Base-by-base conservation (phyloP, 2,113 vertebrate species). In the Alouatta palliata region DNA sequence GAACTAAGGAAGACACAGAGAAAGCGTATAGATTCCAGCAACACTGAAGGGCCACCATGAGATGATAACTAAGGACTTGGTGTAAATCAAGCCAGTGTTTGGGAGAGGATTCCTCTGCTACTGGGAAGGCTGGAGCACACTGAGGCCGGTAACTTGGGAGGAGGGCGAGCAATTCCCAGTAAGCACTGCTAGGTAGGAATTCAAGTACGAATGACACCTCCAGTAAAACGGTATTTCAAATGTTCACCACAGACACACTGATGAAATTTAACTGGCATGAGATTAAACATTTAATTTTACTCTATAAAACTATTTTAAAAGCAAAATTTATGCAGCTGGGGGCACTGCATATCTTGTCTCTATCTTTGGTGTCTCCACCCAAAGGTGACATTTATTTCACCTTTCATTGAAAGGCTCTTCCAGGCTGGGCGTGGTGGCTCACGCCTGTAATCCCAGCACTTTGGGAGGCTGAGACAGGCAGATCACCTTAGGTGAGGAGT, bases 11-110 rank as follows among this genome's bases (percentile, higher is more conserved):
- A 0, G 27, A 4, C 45, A 3, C 2, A 0, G 32, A 0, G 30
- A 14, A 4, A 56, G 76, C 11, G 2, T 0, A 3, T 0, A 3
- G 4, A 32, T 9, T 0, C 30, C 27, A 30, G 13, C 0, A 23
- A 35, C 21, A n/a, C 1, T 0, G 1, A 5, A 32, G 73, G 14
- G 43, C 49, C 58, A 19, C 13, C 0, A 0, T 0, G 0, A 2
- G 40, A 30, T 0, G 61, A 49, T 40, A 27, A 3, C 35, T 1
- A 40, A 58, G 21, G 5, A 3, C 7, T 0, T 1, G 30, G 68
- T 25, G 3, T 20, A 21, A 49, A 52, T 0, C 1, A 2, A 20
- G 49, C 35, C 47, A 20, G 1, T 0, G 0, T 0, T 11, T 86
- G 56, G 54, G n/a, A 30, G 12, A 12, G 1, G 19, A 5, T 6